Percentiles rank a stretch among this genome's conserved stretches.
phyloP scores from a whole-genome alignment of 2,113 vertebrate species.

The Brachyistius frenatus region DNA sequence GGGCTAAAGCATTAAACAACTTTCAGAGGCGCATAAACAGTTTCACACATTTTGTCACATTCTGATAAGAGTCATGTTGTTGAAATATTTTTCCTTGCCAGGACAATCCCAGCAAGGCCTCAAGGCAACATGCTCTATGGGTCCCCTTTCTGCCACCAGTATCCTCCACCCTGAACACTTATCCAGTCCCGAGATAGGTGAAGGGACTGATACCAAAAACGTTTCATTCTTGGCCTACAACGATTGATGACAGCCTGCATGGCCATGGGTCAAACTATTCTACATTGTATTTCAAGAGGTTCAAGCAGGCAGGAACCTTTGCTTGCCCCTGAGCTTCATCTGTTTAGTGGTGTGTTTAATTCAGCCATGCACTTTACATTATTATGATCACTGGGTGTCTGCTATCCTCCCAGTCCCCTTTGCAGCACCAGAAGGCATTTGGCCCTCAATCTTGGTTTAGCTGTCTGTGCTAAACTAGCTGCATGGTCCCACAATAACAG shows the following conservation, averaged over 20 bases:
- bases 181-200: neutral
- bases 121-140: neutral
- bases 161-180: constrained; percentile 9
- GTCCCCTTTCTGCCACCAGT: neutral
- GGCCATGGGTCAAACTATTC: neutral
- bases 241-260: neutral
- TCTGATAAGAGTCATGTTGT: constrained; percentile 24
- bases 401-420: constrained; percentile 7
- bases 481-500: constrained; percentile 81
- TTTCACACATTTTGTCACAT: constrained; percentile 35
- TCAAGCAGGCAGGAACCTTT: neutral
- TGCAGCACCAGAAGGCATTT: constrained; percentile 55
- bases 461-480: constrained; percentile 65
- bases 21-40: constrained; percentile 16
- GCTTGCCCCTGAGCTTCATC: neutral
- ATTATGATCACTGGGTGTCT: constrained; percentile 6
- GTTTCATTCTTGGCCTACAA: neutral
- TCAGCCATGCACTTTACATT: constrained; percentile 1
- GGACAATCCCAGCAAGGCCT: constrained; percentile 6
- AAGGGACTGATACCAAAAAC: neutral
- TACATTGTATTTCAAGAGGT: neutral
- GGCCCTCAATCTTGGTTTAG: constrained; percentile 54
- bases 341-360: constrained; percentile 1
- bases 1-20: constrained; percentile 23
- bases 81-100: constrained; percentile 20